Evolutionary conservation across 1,140 invertebrate genomes (phyloP).

Genomic region (Diorhabda carinulata): DNA sequence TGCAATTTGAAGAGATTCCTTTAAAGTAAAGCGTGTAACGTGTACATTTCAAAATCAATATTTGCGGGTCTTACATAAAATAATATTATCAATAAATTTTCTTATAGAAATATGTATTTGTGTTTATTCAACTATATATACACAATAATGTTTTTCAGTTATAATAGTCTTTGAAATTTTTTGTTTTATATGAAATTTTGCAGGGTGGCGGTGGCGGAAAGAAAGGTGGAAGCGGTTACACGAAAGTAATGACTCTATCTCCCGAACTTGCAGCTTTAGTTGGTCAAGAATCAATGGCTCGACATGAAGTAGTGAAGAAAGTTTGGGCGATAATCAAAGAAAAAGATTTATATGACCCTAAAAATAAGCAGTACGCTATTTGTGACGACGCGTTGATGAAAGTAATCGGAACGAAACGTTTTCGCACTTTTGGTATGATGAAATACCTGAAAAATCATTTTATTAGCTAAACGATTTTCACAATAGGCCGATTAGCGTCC

Average conservation of each 20-base stretch:
- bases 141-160: no score
- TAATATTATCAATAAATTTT: no score
- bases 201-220: slow-evolving; percentile 40
- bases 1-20: no score
- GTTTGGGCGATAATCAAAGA: slow-evolving; percentile 92
- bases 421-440: slow-evolving; percentile 93
- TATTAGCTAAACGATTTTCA: slow-evolving; percentile 55
- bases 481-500: neutral
- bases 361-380: slow-evolving; percentile 90
- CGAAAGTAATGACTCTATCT: slow-evolving; percentile 76
- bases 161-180: no score
- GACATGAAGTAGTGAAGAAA: slow-evolving; percentile 90
- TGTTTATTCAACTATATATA: no score
- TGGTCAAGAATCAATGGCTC: slow-evolving; percentile 77
- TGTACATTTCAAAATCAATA: no score
- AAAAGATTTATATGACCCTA: slow-evolving; percentile 86
- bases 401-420: slow-evolving; percentile 84
- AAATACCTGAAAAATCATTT: slow-evolving; percentile 91
- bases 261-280: slow-evolving; percentile 81
- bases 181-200: neutral
- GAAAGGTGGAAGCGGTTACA: slow-evolving; percentile 70
- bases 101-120: no score
- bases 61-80: no score
- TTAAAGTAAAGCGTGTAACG: no score
- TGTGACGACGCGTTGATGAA: slow-evolving; percentile 88